These are phyloP conservation scores for Herpailurus yagouaroundi DNA, from an alignment of 2,113 vertebrate genomes.

Conservation along the genomic window DNA sequence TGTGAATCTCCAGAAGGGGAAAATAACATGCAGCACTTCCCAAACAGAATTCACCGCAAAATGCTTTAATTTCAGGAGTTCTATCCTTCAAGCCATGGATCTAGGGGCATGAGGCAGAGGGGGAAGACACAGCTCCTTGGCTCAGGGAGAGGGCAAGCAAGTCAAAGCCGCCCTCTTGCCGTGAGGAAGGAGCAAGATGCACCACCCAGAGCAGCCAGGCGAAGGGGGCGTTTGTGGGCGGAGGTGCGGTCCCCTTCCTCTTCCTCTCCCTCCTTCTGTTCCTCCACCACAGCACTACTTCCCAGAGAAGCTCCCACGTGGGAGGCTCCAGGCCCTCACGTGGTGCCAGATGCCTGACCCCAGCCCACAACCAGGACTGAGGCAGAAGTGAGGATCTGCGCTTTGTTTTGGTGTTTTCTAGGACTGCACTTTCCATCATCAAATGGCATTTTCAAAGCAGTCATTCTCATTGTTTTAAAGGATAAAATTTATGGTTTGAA, in stretches of 20 bases:
- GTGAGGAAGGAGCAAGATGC: neutral
- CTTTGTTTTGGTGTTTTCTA: neutral
- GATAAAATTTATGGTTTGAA: slow-evolving; percentile 37
- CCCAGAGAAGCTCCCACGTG: no score
- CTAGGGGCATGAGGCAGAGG: neutral
- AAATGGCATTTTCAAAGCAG: neutral
- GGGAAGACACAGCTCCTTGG: neutral
- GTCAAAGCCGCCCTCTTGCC: fast-evolving
- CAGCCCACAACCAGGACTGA: neutral
- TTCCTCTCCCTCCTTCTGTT: neutral
- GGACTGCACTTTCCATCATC: neutral
- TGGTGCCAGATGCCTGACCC: neutral
- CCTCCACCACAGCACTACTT: neutral
- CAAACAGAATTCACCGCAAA: neutral
- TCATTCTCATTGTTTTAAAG: slow-evolving; percentile 32
- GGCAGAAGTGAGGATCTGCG: neutral
- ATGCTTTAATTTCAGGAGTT: neutral
- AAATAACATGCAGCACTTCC: neutral
- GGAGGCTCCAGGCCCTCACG: neutral
- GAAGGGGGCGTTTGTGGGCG: fast-evolving
- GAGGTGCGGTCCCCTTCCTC: neutral
- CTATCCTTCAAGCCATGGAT: neutral
- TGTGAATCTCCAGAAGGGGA: neutral
- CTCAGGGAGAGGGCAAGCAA: neutral
- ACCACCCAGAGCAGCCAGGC: neutral